A percentile compares a stretch with the other conserved stretches of the same genome.
phyloP scores from a whole-genome alignment of 2,888 invertebrate genomes.

The Amphimallon solstitiale region DNA sequence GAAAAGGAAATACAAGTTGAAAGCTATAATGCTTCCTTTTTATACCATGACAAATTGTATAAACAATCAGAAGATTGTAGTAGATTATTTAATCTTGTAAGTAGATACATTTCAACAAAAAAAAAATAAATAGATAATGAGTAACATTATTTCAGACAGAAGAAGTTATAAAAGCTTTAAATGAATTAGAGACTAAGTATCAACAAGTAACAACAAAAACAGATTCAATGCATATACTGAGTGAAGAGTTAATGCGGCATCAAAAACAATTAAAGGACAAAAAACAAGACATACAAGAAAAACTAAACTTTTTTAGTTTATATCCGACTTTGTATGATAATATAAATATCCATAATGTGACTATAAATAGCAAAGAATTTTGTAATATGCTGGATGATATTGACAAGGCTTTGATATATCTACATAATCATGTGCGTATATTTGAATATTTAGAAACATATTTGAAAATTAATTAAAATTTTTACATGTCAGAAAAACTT shows the following conservation, averaged over 20 bases:
- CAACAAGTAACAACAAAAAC: constrained; percentile 91
- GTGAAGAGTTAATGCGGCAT: constrained; percentile 90
- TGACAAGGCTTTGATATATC: constrained; percentile 87
- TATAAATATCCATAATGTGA: constrained; percentile 51
- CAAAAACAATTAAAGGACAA: constrained; percentile 85
- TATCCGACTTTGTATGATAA: constrained; percentile 62
- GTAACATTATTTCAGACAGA: constrained; percentile 45
- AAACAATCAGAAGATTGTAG: constrained; percentile 75
- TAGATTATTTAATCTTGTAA: constrained; percentile 72
- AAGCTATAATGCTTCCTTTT: constrained; percentile 55
- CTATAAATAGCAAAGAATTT: constrained; percentile 77
- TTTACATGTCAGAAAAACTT: constrained; percentile 72
- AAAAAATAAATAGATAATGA: constrained; percentile 25
- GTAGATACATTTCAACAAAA: constrained; percentile 4
- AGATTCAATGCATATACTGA: constrained; percentile 88
- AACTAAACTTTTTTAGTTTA: constrained; percentile 86
- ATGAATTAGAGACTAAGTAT: constrained; percentile 80
- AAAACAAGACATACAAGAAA: constrained; percentile 81
- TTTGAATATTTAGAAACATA: constrained; percentile 34
- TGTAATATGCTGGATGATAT: constrained; percentile 83
- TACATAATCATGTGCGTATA: constrained; percentile 79
- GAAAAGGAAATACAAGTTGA: constrained; percentile 77
- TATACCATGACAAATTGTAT: constrained; percentile 48
- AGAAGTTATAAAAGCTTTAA: constrained; percentile 71
- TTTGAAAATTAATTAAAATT: constrained; percentile 36